Base-by-base conservation (phyloP, 2,888 invertebrate species). In the Papilio elwesi region DNA sequence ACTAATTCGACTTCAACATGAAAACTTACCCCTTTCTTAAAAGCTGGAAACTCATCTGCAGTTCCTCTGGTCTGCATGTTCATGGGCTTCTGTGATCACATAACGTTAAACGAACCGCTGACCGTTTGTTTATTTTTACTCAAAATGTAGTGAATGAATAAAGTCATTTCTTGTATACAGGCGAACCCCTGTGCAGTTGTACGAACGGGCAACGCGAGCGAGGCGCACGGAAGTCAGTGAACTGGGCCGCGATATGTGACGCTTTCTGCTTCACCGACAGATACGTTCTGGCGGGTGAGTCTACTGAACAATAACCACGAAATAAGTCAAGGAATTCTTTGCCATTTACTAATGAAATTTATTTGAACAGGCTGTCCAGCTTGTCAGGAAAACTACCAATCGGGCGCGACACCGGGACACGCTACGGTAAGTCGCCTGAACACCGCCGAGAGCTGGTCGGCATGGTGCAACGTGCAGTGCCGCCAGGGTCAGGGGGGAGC, bases 401-500 rank as follows among this genome's bases (percentile, higher is more conserved):
- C 69, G 55, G 38, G 76, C 6, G 26, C 79, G 0, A 63, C 80
- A 16, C 11, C 78, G 9, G 74, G 76, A 8, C 9, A 38, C 8
- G 64, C 38, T 6, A 16, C 74, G 15, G 67, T 80, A 10, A 80
- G 87, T 0, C 74, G 82, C 8, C 83, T 92, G 36, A 78, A 80
- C 76, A 90, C 90, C 0, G 78, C 81, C 0, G 88, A 89, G 0
- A 94, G 96, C 70, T 96, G 96, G 96, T 87, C 94, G 16, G 91
- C 94, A 70, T 95, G 96, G 95, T 97, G 97, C 87, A 91, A 93
- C 80, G 85, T 92, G 8, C 95, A 96, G 80, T 97, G 96, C 85
- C 89, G 94, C 52, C 94, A 94, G 80, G 96, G 96, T 2, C 95
- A 96, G 77, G 97, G 97, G 71, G 97, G 97, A n/a, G 95, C 95